Base-by-base conservation (phyloP, 2,888 invertebrate genomes). In the Exephanes ischioxanthus region DNA sequence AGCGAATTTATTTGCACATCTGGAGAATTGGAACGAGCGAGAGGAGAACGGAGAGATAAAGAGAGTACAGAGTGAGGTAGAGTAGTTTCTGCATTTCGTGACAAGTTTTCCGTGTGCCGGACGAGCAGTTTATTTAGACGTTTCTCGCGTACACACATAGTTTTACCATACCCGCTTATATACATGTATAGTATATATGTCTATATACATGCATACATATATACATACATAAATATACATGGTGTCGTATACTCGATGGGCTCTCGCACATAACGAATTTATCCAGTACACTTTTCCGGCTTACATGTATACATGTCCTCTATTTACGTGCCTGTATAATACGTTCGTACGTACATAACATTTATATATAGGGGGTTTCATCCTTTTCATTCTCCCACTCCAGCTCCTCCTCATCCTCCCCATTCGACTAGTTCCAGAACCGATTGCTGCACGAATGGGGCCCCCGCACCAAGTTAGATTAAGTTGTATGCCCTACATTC, bases 401-500 rank as follows among this genome's bases (percentile, higher is more conserved):
- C 16, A 14, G 5, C 45, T 16, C 45, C 45, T 11, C 16, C 45
- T 16, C 45, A 33, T 48, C 16, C 58, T 73, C 83, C 70, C 85
- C 72, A 83, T 85, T 85, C 85, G 85, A 83, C 80, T 85, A 80
- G 85, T 85, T 83, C 76, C 63, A 80, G 33, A 85, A 83, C 83
- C 85, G 85, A 85, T 85, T 85, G 83, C 85, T 68, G 85, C 85
- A 85, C 85, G 85, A 83, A 87, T 84, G 84, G 79, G 53, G 83
- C 80, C 80, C 78, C 80, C 83, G 80, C 83, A 84, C 83, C 86
- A 91, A 91, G 87, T 90, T 91, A 89, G 89, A 91, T 91, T 91
- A 91, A 91, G 90, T 91, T 90, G 90, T 90, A 88, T 88, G 87
- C 85, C 86, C 86, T 84, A 86, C 87, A 85, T 86, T 82, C 77